Evolutionary conservation across 2,113 vertebrate genomes (phyloP).

Genomic region (Thalassarche chlororhynchos): DNA sequence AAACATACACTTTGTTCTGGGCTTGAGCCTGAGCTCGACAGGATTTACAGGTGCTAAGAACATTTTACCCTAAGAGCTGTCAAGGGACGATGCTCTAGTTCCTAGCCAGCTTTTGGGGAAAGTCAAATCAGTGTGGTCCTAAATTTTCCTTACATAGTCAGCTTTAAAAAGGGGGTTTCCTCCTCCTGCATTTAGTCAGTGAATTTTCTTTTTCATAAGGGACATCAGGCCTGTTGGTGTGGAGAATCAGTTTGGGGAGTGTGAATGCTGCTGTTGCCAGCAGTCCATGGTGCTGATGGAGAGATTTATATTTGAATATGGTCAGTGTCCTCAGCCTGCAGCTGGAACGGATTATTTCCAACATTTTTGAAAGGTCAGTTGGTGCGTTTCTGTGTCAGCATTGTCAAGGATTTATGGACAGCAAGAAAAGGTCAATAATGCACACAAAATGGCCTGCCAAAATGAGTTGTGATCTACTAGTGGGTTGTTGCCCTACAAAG

Average conservation of each 20-base stretch:
- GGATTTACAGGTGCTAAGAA: not conserved
- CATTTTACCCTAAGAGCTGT: not conserved
- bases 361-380: constrained; percentile 67
- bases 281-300: constrained; percentile 55
- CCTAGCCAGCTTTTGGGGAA: not conserved
- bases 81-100: not conserved
- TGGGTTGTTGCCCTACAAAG: constrained; percentile 24
- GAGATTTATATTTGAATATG: constrained; percentile 62
- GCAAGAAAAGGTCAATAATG: constrained; percentile 68
- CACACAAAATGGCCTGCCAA: constrained; percentile 62
- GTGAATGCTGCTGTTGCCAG: constrained; percentile 5
- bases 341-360: constrained; percentile 69
- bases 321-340: constrained; percentile 58
- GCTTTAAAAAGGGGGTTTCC: not conserved
- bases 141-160: not conserved
- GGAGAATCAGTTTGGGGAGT: not conserved
- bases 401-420: constrained; percentile 65
- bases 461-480: constrained; percentile 59
- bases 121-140: not conserved
- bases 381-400: constrained; percentile 52
- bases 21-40: not conserved
- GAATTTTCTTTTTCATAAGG: not conserved
- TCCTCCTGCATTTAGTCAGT: not conserved
- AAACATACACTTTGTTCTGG: not conserved
- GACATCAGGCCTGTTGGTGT: not conserved